Evolutionary conservation across 2,888 invertebrate species (phyloP).

Genomic region (Tiliacea aurago): DNA sequence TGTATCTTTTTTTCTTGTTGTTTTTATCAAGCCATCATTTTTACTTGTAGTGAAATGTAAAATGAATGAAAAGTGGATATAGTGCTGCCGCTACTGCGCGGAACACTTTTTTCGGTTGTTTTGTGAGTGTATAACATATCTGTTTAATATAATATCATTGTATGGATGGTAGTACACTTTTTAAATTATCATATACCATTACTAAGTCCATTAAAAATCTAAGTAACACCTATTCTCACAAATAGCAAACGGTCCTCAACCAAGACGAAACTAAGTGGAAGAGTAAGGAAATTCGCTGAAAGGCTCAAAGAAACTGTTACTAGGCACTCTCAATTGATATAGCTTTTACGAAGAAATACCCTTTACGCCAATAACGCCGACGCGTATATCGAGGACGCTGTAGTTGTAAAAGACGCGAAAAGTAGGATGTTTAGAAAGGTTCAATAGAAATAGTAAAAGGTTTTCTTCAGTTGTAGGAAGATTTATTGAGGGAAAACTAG

Average conservation of each 20-base stretch:
- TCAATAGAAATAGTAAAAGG: slow-evolving; percentile 23
- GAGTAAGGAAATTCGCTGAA: slow-evolving; percentile 41
- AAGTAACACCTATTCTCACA: slow-evolving; percentile 22
- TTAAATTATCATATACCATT: neutral
- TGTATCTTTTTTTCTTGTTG: too few species aligned
- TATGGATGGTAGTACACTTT: neutral
- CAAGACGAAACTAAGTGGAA: slow-evolving; percentile 32
- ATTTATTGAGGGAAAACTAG: slow-evolving; percentile 19
- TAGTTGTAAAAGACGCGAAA: slow-evolving; percentile 42
- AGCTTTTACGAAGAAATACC: slow-evolving; percentile 47
- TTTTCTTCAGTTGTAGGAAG: slow-evolving; percentile 3
- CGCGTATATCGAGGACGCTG: slow-evolving; percentile 30
- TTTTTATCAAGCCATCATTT: too few species aligned
- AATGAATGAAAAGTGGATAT: too few species aligned
- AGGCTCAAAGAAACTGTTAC: slow-evolving; percentile 43
- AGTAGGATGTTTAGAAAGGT: slow-evolving; percentile 16
- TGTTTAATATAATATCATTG: too few species aligned
- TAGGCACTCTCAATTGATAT: slow-evolving; percentile 43
- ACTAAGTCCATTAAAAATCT: slow-evolving; percentile 8
- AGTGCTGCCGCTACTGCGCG: too few species aligned
- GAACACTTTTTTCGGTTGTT: too few species aligned
- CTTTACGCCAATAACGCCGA: slow-evolving; percentile 51
- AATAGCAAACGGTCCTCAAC: slow-evolving; percentile 29
- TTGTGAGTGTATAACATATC: too few species aligned
- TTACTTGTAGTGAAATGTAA: too few species aligned